A percentile compares a stretch with the other conserved stretches of the same genome.
Conservation (phyloP, 2,888 invertebrate species). For the Ctena decussata region DNA sequence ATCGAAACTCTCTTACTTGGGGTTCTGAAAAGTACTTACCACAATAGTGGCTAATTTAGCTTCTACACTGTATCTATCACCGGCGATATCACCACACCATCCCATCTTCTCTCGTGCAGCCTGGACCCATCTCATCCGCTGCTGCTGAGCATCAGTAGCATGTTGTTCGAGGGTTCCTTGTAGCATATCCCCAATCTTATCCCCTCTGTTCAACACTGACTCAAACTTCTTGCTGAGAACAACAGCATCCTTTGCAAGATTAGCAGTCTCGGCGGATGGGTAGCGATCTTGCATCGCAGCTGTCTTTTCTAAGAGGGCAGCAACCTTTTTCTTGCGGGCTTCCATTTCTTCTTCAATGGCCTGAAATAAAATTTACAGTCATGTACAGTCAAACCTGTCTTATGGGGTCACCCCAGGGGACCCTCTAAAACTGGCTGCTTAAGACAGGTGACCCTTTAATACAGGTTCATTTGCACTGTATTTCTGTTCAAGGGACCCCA, state of each 20-base stretch:
- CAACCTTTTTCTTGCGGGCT: conserved; percentile 92
- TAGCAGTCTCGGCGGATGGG: conserved; percentile 83
- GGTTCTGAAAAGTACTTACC: conserved; percentile 64
- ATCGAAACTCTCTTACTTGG: too few relatives aligned
- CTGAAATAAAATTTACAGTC: conserved; percentile 67
- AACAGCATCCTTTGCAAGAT: conserved; percentile 82
- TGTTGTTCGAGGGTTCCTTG: conserved; percentile 94
- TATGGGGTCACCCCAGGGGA: too few relatives aligned
- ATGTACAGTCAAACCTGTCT: too few relatives aligned
- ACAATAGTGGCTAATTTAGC: conserved; percentile 92
- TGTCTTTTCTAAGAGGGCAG: conserved; percentile 92
- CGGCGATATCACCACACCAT: conserved; percentile 92
- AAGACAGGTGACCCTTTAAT: too few relatives aligned
- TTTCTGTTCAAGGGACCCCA: too few relatives aligned
- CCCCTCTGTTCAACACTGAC: conserved; percentile 92
- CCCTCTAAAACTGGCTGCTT: too few relatives aligned
- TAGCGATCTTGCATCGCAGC: conserved; percentile 77
- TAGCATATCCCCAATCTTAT: conserved; percentile 89
- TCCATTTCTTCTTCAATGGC: conserved; percentile 91
- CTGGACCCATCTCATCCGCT: conserved; percentile 93
- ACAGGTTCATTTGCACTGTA: too few relatives aligned
- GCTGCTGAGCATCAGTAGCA: conserved; percentile 94
- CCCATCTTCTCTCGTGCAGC: conserved; percentile 94
- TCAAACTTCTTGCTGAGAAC: conserved; percentile 89
- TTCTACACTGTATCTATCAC: conserved; percentile 95